These are phyloP conservation scores for Drosophila repletoides DNA, from an alignment of 1,140 invertebrate genomes.

Conservation along the genomic window DNA sequence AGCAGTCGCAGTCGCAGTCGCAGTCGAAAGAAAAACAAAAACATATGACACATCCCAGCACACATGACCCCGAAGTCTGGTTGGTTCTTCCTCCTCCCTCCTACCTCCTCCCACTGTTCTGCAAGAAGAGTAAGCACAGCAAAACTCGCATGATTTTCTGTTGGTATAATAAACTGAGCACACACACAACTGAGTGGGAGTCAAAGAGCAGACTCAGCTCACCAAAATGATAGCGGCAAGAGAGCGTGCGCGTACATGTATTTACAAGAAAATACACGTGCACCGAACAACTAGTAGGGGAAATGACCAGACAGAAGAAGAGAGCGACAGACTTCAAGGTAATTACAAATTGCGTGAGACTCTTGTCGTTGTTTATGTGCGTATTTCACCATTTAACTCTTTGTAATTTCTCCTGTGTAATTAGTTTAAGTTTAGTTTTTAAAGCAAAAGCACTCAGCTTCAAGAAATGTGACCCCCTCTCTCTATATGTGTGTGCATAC, in stretches of 20 bases:
- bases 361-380: not conserved
- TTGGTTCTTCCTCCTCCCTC: not conserved
- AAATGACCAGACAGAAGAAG: slow-evolving; percentile 8
- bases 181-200: slow-evolving; percentile 7
- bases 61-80: slow-evolving; percentile 53
- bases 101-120: not conserved
- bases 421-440: too few species aligned
- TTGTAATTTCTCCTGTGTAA: too few species aligned
- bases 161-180: slow-evolving; percentile 63
- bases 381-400: too few species aligned
- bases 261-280: slow-evolving; percentile 36
- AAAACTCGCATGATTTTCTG: slow-evolving; percentile 76
- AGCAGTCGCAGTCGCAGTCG: slow-evolving; percentile 10
- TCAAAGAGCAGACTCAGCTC: slow-evolving; percentile 14
- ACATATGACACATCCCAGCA: slow-evolving; percentile 58
- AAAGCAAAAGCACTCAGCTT: too few species aligned
- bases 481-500: too few species aligned
- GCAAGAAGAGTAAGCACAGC: slow-evolving; percentile 2
- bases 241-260: slow-evolving; percentile 17
- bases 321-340: not conserved
- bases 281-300: slow-evolving; percentile 5
- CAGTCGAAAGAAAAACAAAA: slow-evolving; percentile 41
- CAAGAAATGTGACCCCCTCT: too few species aligned
- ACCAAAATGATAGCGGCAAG: not conserved
- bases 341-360: not conserved